Evolutionary conservation across 2,888 invertebrate genomes (phyloP).

Genomic region (Cosmia pyralina): DNA sequence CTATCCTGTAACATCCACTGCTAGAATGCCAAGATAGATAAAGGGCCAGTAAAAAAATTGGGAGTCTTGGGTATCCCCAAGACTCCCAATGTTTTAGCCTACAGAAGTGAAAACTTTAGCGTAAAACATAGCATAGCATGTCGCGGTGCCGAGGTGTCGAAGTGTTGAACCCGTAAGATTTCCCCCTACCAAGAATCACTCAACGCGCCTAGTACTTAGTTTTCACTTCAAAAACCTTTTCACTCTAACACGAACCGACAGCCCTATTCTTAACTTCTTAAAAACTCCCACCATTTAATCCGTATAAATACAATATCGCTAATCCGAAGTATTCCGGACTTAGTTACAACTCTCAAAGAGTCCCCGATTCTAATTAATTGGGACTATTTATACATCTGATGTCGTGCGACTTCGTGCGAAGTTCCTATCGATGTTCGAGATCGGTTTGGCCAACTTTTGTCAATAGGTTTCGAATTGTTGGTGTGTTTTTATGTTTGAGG

Average conservation of each 20-base stretch:
- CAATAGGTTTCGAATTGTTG: neutral
- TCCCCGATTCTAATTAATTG: slow-evolving; percentile 56
- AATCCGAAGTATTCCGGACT: slow-evolving; percentile 27
- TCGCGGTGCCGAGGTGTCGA: too few relatives aligned
- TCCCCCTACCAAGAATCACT: too few relatives aligned
- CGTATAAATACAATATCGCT: slow-evolving; percentile 37
- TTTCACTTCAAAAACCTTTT: too few relatives aligned
- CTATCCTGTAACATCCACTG: neutral
- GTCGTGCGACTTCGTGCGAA: slow-evolving; percentile 26
- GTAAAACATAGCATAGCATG: too few relatives aligned
- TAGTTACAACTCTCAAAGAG: slow-evolving; percentile 35
- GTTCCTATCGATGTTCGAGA: slow-evolving; percentile 31
- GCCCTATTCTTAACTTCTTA: neutral
- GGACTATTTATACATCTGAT: slow-evolving; percentile 48
- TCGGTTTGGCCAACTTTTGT: slow-evolving; percentile 11
- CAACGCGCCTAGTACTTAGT: too few relatives aligned
- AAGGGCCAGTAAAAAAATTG: too few relatives aligned
- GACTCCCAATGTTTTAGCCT: too few relatives aligned
- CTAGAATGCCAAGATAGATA: neutral
- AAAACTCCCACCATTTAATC: slow-evolving; percentile 7
- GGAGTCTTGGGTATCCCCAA: too few relatives aligned
- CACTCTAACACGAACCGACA: neutral
- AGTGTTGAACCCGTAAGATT: too few relatives aligned
- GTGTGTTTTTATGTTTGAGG: neutral
- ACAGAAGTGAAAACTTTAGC: too few relatives aligned